Evolutionary conservation across 2,113 vertebrate species (phyloP), one percentile per base, ranked within the genome.

Genomic region (Rhynchomys soricoides): DNA sequence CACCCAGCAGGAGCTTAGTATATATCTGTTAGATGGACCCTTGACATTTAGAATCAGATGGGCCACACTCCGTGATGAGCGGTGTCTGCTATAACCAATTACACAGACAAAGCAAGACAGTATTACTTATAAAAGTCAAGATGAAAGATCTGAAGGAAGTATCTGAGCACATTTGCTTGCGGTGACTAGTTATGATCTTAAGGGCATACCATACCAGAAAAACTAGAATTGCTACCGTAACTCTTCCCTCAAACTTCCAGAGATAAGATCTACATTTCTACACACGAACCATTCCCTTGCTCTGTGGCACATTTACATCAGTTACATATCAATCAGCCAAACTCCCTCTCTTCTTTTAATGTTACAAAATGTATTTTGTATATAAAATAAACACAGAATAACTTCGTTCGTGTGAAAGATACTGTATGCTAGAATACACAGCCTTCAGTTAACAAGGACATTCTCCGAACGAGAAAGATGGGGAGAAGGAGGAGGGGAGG

Each of bases 191-290:
- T 43, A 40, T 68, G 34, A 83, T 13, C 7, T 31, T 70, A 50
- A 52, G 87, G 74, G 52, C 29, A 0, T 83, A 77, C 43, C 31
- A 68, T 3, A 43, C 48, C 16, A 93, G 86, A 79, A 57, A 86
- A 85, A 40, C 16, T 88, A 70, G 52, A 88, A 83, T 87, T 57
- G 90, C 26, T 24, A 68, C 26, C 22, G 64, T 66, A 90, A 82
- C 21, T 90, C 79, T 83, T 74, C 75, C 34, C 62, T 75, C 68
- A 78, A 78, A 48, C 92, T 96, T 94, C 71, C 26, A 86, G 64
- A 95, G 29, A 89, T 64, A 50, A 92, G 85, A 73, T n/a, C 43
- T 70, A 40, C 71, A 68, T 93, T 90, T 90, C 34, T n/a, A 26
- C 37, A 13, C 7, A 90, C 90, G 45, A 94, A 55, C 83, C 40